Evolutionary conservation across 2,113 vertebrate genomes (phyloP), one percentile per base, ranked within the genome.

Genomic region (Macquaria ambigua): DNA sequence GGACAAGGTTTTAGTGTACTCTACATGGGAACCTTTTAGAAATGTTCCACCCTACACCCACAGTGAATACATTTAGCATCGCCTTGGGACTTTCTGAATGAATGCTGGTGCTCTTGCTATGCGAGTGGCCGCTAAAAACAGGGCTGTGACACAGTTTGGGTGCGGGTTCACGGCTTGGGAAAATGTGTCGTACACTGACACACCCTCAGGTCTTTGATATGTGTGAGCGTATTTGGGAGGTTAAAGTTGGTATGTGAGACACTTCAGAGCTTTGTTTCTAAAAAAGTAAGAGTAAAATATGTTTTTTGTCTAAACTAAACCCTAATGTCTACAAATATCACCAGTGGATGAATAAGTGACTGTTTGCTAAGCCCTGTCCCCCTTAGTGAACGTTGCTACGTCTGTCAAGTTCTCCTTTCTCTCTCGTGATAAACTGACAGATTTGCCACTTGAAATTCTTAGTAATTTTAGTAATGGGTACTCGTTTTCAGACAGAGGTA

Each of bases 1-100:
- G 82, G 67, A 92, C 86, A 92, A 91, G 84, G 89, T 83, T 78
- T 31, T 46, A 87, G 89, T 92, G 90, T 93, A 23, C 77, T 67
- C 72, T 14, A 39, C 66, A 59, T 21, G 46, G 82, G 82, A 84
- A 64, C n/a, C 68, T 72, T 23, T 52, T 21, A 81, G 67, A 81
- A 85, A 90, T n/a, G 79, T 75, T 82, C 84, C 84, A 18, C 75
- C 77, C 83, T 50, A 10, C 75, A 64, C 81, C 55, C 80, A 53
- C 82, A 79, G 61, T 82, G 71, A 87, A 72, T 75, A 79, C 87
- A 87, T 87, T 85, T 53, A 83, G 74, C 69, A 5, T 73, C 53
- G 67, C 64, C 79, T 21, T 39, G 81, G 82, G 85, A 85, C 69
- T 73, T 50, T 78, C 18, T 81, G 82, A 87, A 93, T 93, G 89